phyloP scores from a whole-genome alignment of 2,888 invertebrate species.

The Zaprionus obscuricornis region DNA sequence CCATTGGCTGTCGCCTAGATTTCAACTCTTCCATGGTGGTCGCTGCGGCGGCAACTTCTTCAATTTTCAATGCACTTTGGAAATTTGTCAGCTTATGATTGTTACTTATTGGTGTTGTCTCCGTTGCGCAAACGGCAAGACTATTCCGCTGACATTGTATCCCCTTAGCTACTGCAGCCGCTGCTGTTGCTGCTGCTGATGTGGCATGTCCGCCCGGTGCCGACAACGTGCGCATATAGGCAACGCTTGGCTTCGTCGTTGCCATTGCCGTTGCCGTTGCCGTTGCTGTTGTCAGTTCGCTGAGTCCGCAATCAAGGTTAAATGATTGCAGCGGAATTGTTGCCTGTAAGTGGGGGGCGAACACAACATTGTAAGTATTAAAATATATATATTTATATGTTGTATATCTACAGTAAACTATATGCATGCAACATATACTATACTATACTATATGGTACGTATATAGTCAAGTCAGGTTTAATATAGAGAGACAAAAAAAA shows the following conservation, averaged over 20 bases:
- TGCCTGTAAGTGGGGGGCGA: constrained; percentile 71
- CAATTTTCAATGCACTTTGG: constrained; percentile 81
- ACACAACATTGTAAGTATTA: constrained; percentile 48
- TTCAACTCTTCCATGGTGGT: constrained; percentile 73
- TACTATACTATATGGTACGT: no score
- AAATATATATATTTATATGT: constrained; percentile 50
- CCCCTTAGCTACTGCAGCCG: constrained; percentile 45
- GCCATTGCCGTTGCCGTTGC: constrained; percentile 52
- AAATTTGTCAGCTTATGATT: constrained; percentile 81
- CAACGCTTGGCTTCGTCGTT: constrained; percentile 66
- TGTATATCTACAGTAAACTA: no score
- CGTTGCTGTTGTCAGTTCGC: no score
- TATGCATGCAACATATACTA: no score
- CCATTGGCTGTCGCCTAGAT: constrained; percentile 78
- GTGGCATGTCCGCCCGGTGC: constrained; percentile 70
- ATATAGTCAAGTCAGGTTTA: constrained; percentile 72
- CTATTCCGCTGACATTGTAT: constrained; percentile 65
- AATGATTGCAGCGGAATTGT: constrained; percentile 84
- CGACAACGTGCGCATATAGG: constrained; percentile 81
- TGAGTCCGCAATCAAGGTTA: constrained; percentile 82
- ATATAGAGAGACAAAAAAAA: constrained; percentile 62
- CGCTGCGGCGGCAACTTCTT: constrained; percentile 67
- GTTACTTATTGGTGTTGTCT: constrained; percentile 29
- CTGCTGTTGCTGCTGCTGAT: constrained; percentile 23
- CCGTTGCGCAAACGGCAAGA: constrained; percentile 52